Base-by-base conservation (phyloP, 1,140 invertebrate genomes). In the Drosophila biarmipes region DNA sequence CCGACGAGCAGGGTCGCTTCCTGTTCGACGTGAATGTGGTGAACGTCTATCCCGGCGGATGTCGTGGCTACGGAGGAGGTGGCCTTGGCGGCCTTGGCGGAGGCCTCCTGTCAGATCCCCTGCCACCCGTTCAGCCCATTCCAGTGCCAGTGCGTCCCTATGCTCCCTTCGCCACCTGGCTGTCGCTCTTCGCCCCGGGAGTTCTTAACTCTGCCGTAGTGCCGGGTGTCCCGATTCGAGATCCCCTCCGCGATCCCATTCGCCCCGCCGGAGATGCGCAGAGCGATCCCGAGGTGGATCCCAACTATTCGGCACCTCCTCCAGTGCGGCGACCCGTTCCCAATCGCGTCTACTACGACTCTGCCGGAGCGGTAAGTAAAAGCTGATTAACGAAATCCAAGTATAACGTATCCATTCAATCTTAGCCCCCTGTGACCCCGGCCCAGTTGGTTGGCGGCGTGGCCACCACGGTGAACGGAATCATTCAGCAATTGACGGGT, bases 11-110 rank as follows among this genome's bases (percentile, higher is more conserved):
- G 55, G 90, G 90, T 35, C 80, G 90, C 12, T 86, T 91, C 17
- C 66, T 91, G 2, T 91, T 87, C 48, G 90, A 91, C 43, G 17
- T 91, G n/a, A 91, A 91, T 74, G 84, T 91, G 14, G 85, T 90
- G 40, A 91, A 91, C 57, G 84, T 91, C 14, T 78, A 91, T 37
- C 54, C 40, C 0, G 64, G 79, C 2, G 76, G 74, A 27, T 81
- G 82, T 17, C 69, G 73, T n/a, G 79, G 80, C 6, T 85, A 71
- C 24, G 74, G 81, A 14, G 86, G 42, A 7, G 73, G 69, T 7
- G 75, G 80, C 6, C 43, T 45, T 10, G 79, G 72, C 34, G 68
- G 75, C 2, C 15, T 72, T 1, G 75, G 75, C 0, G 78, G 78
- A 6, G 80, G 79, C 8, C 48, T 90, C 3, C 61, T 91, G 0